A percentile compares a stretch with the other conserved stretches of the same genome.
Conservation (phyloP, 2,797 vertebrate genomes). For the Petrocephalus sullivani region DNA sequence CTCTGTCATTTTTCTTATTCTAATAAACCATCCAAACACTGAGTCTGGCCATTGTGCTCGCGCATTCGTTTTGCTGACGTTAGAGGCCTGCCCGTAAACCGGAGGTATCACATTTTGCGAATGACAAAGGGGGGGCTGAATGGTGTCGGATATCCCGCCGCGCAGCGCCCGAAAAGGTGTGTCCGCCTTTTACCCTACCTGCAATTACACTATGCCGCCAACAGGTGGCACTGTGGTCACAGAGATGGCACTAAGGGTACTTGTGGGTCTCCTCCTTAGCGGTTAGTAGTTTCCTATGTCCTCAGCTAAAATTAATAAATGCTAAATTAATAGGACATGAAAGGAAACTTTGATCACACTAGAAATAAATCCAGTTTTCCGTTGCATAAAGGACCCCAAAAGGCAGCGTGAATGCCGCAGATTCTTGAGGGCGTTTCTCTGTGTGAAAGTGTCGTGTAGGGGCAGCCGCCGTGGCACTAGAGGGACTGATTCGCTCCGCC, state of each 20-base stretch:
- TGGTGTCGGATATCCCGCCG: neutral
- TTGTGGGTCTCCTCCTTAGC: neutral
- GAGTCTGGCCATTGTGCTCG: constrained; percentile 24
- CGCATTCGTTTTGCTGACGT: neutral
- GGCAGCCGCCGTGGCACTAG: neutral
- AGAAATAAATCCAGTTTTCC: neutral
- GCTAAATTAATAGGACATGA: neutral
- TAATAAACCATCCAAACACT: constrained; percentile 68
- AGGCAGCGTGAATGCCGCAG: neutral
- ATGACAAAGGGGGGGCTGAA: neutral
- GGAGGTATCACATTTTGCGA: neutral
- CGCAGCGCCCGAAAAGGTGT: neutral
- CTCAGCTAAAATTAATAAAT: neutral
- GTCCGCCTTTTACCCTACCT: neutral
- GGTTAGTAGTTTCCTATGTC: neutral
- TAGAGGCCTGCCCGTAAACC: neutral
- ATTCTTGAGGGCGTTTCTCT: neutral
- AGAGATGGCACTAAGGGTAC: neutral
- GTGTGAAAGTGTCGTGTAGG: neutral
- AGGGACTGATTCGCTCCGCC: no score
- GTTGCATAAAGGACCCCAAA: neutral
- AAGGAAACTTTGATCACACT: neutral
- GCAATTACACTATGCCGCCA: neutral
- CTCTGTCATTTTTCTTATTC: constrained; percentile 71
- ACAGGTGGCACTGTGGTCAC: constrained; percentile 19